Evolutionary conservation across 2,113 vertebrate species (phyloP), one percentile per base, ranked within the genome.

Genomic region (Prolemur simus): DNA sequence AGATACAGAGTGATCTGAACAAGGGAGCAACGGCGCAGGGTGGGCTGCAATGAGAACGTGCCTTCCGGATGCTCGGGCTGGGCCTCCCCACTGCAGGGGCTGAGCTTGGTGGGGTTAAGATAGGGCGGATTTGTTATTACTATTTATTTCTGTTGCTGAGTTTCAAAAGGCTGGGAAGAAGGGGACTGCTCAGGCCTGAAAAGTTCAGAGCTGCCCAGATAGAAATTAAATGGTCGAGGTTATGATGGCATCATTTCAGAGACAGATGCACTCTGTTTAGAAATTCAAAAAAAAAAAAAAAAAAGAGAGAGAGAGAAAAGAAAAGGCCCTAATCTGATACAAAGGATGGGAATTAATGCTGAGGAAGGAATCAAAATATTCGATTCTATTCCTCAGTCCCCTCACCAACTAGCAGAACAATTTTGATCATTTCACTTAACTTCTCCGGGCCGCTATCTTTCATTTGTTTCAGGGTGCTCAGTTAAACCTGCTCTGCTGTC

Each of bases 141-240:
- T 20, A 27, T 60, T 83, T 32, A 81, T 96, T 77, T 90, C 58
- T 42, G 12, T 34, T 17, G 52, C 13, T 27, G 32, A 78, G 20
- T n/a, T 91, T 39, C 39, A 82, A 76, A 93, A 54, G 4, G 34
- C 64, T 78, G 37, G 2, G 34, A 64, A 86, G 18, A 78, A 52
- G 7, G 8, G 69, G 60, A 82, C 1, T 29, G 7, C 15, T 83
- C 37, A 87, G 42, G 78, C 68, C 21, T 85, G 47, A 37, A 94
- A 73, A 49, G 20, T 8, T 85, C 17, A 93, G 77, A 89, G 29
- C 6, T 34, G 3, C 34, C 68, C 23, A 76, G 29, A 88, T 4
- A 73, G 34, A 93, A 95, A 80, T 69, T 49, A 74, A 91, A 86
- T 68, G 32, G 49, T 7, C 14, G 18, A 82, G 9, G 64, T 52